Base-by-base conservation (phyloP, 1,140 invertebrate genomes). In the Megalonaias nervosa region DNA sequence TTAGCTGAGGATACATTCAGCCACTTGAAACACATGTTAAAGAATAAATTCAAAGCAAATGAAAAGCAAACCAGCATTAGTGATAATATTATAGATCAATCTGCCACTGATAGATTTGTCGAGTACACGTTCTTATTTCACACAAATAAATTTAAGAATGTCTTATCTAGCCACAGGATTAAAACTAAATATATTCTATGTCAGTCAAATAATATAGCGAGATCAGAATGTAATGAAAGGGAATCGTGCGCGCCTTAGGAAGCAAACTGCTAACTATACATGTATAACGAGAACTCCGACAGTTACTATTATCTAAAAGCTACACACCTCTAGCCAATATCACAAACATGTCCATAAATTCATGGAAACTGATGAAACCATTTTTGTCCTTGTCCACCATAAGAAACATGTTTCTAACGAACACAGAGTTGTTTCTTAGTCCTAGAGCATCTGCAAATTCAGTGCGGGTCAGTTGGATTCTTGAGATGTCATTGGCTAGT, bases 371-470 rank as follows among this genome's bases (percentile, higher is more conserved):
- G 83, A 99, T 98, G 82, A 96, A 93, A 1, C 97, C 97, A 90
- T 98, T 97, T 62, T 96, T 94, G 89, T 99, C 97, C 87, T 98
- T 98, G 90, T 99, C 97, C 0, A 99, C 97, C 84, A 99, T 97
- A 82, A 99, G 97, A 88, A 99, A 99, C 98, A 99, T 99, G 92
- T 99, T 97, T 77, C 97, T 95, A 0, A 99, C 98, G 91, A 99
- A 99, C 19, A 99, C 94, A 23, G 97, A 98, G 87, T 98, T 97
- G 0, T 95, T 92, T 91, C 96, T 97, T 96, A 99, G 99, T n/a
- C 98, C 98, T 3, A 99, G 92, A 0, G 98, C 98, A 71, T 96
- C 97, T 0, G 98, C 98, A 90, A 99, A 99, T 92, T 99, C 98
- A 56, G 95, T 88, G 19, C 85, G 77, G 13, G 87, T 88, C 59